Evolutionary conservation across 1,140 invertebrate species (phyloP).

Genomic region (Triops cancriformis): DNA sequence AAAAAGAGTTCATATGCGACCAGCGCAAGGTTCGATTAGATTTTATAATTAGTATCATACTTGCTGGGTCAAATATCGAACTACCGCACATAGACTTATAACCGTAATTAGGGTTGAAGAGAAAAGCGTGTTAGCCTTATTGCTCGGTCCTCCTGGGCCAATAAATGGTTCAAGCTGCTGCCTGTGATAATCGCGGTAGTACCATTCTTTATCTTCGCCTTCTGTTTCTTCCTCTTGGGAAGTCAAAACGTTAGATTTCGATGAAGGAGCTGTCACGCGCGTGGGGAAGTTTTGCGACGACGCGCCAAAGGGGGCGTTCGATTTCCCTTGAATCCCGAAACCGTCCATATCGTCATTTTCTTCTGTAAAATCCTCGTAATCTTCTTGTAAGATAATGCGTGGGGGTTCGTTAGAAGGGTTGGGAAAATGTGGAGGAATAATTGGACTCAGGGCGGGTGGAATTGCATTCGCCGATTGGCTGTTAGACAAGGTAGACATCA

Average conservation of each 20-base stretch:
- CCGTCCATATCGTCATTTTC: background rate
- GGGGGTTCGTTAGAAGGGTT: background rate
- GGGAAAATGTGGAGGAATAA: background rate
- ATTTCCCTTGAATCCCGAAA: background rate
- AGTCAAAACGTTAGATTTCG: conserved; percentile 1
- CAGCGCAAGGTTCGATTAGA: background rate
- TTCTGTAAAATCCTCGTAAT: conserved; percentile 1
- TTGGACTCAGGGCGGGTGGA: background rate
- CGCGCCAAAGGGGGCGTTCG: background rate
- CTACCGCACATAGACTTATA: background rate
- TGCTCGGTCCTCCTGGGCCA: conserved; percentile 38
- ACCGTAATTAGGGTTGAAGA: background rate
- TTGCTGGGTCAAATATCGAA: background rate
- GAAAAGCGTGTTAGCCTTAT: background rate
- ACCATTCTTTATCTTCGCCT: conserved; percentile 49
- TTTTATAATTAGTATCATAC: background rate
- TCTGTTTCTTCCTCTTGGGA: background rate
- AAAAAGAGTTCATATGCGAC: background rate
- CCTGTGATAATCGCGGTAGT: conserved; percentile 67
- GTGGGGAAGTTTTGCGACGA: background rate
- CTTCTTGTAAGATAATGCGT: background rate
- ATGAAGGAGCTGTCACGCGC: background rate
- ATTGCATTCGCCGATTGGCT: background rate
- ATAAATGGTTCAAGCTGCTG: conserved; percentile 57
- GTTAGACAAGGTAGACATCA: background rate